phyloP scores from a whole-genome alignment of 2,113 vertebrate species.

The Perccottus glenii region DNA sequence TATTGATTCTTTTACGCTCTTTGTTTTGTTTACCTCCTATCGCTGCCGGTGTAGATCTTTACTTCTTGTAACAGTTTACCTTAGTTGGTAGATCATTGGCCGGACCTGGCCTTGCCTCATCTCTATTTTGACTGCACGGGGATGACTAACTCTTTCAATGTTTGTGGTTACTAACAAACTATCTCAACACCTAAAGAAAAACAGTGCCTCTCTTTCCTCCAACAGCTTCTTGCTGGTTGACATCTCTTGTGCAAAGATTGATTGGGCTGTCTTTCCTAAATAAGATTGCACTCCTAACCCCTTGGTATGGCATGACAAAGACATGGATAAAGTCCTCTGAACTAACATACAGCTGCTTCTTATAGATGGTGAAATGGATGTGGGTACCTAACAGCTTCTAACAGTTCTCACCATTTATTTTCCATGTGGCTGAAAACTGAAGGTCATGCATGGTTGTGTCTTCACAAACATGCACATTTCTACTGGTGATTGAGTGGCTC shows the following conservation, averaged over 20 bases:
- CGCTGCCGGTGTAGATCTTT: conserved; percentile 72
- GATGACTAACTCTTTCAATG: conserved; percentile 81
- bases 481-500: conserved; percentile 20
- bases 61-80: conserved; percentile 67
- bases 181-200: conserved; percentile 27
- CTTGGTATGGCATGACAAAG: conserved; percentile 47
- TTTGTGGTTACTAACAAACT: conserved; percentile 91
- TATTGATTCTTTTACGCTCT: conserved; percentile 32
- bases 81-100: conserved; percentile 77
- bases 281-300: conserved; percentile 26
- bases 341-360: conserved; percentile 59
- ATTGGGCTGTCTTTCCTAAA: conserved; percentile 41
- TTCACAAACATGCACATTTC: conserved; percentile 49
- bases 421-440: conserved; percentile 53
- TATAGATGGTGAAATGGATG: conserved; percentile 57
- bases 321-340: conserved; percentile 34
- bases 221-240: conserved; percentile 39
- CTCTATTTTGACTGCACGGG: conserved; percentile 37
- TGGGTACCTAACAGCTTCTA: conserved; percentile 61
- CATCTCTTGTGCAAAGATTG: conserved; percentile 38
- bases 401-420: conserved; percentile 47
- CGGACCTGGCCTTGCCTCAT: conserved; percentile 58
- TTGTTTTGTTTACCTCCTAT: conserved; percentile 55
- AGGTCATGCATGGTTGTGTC: conserved; percentile 59
- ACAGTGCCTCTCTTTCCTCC: conserved; percentile 30